Percentiles rank a stretch among this genome's conserved stretches.
Evolutionary conservation across 2,113 vertebrate species (phyloP).

Genomic region (Dipodomys merriami): DNA sequence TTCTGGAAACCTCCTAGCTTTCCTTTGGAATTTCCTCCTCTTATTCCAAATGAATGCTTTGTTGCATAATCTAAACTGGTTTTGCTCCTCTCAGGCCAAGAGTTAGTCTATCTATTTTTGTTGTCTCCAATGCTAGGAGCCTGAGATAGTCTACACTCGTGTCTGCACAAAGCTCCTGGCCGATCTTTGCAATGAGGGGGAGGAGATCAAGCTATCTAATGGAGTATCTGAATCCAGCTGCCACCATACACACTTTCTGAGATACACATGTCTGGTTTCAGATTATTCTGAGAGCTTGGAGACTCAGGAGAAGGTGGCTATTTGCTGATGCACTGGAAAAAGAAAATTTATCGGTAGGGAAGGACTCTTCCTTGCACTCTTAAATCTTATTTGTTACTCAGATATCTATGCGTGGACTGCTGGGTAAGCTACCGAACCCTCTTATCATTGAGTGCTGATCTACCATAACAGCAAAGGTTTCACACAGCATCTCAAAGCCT

Average conservation of each 20-base stretch:
- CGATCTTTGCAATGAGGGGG: constrained; percentile 1
- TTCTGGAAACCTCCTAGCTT: neutral
- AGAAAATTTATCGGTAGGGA: neutral
- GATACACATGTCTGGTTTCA: neutral
- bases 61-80: neutral
- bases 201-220: neutral
- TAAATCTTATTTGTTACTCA: constrained; percentile 20
- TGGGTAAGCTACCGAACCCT: neutral
- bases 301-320: neutral
- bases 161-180: neutral
- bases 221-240: neutral
- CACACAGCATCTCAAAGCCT: constrained; percentile 8
- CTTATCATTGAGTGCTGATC: neutral
- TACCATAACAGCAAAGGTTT: neutral
- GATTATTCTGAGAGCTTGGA: neutral
- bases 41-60: constrained; percentile 24
- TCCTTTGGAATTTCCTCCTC: neutral
- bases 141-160: neutral
- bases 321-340: neutral
- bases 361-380: neutral
- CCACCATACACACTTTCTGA: neutral
- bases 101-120: neutral
- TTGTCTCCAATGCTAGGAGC: neutral
- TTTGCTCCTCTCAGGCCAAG: neutral
- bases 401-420: neutral